Base-by-base conservation (phyloP, 2,113 vertebrate species). In the Cariama cristata region DNA sequence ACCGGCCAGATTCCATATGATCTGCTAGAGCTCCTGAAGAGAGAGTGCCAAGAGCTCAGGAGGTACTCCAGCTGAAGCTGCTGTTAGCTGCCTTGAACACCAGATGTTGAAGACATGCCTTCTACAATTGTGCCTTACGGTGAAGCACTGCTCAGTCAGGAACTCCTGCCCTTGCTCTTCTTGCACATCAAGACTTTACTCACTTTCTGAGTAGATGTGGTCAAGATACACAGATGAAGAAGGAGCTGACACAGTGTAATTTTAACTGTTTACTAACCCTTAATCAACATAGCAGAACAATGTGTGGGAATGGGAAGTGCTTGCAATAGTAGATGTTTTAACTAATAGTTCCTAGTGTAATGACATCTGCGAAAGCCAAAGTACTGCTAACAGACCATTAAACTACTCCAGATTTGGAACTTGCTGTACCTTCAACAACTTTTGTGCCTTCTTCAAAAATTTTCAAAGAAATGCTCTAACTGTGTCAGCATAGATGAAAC, bases 61-160 rank as follows among this genome's bases (percentile, higher is more conserved):
- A 52, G 26, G 13, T 3, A 5, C 30, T 7, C 27, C 32, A 24
- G 18, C 35, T 3, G 21, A 24, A 33, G 49, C 17, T 35, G 23
- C 42, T 11, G 1, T 4, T 4, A 1, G 16, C 0, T 14, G 26
- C n/a, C 24, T n/a, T 9, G 1, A 30, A 7, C 32, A 6, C 15
- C 53, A 20, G 38, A 4, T 3, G 11, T 17, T 11, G 1, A 7
- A 38, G 10, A 11, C 27, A 2, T 0, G 8, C 44, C 13, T 27
- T 8, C 72, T 13, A 3, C 76, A 33, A 2, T 0, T 2, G 9
- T 14, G 17, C 84, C 32, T 2, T 0, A 1, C 0, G 1, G 26
- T 2, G 7, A 59, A 35, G 26, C 56, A 6, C 32, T 1, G 8
- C 5, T 0, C 27, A 35, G 56, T 8, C 50, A n/a, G 1, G 7